Evolutionary conservation across 2,888 invertebrate species (phyloP).

Genomic region (Drosophila nr. fundita): DNA sequence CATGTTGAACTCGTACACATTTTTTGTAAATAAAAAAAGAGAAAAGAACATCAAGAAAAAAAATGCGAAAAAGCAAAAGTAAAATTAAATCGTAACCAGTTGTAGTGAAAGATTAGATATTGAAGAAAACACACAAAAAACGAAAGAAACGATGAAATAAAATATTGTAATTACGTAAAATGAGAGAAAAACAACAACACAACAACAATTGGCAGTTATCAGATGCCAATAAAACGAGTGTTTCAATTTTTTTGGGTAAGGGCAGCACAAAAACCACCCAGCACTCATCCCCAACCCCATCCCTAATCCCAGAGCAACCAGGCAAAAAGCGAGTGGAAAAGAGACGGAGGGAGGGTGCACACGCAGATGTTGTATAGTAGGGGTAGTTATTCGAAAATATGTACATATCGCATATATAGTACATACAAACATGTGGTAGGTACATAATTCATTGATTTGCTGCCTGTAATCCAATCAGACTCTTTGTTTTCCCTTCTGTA

Average conservation of each 20-base stretch:
- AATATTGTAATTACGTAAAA: conserved; percentile 71
- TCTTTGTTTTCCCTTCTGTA: conserved; percentile 22
- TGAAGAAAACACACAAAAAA: conserved; percentile 38
- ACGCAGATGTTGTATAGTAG: conserved; percentile 36
- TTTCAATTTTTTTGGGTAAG: conserved; percentile 37
- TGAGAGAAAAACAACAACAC: conserved; percentile 19
- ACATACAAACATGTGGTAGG: conserved; percentile 7
- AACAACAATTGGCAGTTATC: conserved; percentile 60
- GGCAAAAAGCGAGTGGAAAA: neutral
- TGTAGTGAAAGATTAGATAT: conserved; percentile 54
- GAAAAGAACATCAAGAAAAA: neutral
- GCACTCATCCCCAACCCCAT: neutral
- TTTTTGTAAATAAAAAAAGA: conserved; percentile 66
- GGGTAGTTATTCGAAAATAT: conserved; percentile 44
- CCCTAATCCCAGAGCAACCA: neutral
- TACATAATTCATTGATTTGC: conserved; percentile 70
- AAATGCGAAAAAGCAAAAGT: conserved; percentile 7
- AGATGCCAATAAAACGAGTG: conserved; percentile 56
- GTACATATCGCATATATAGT: neutral
- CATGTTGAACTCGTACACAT: conserved; percentile 53
- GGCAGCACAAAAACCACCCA: conserved; percentile 5
- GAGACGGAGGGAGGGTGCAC: conserved; percentile 6
- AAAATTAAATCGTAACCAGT: conserved; percentile 52
- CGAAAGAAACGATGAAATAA: conserved; percentile 53
- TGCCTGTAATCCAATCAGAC: conserved; percentile 41